Evolutionary conservation across 2,113 vertebrate species (phyloP), one percentile per base, ranked within the genome.

Genomic region (Orycteropus afer): DNA sequence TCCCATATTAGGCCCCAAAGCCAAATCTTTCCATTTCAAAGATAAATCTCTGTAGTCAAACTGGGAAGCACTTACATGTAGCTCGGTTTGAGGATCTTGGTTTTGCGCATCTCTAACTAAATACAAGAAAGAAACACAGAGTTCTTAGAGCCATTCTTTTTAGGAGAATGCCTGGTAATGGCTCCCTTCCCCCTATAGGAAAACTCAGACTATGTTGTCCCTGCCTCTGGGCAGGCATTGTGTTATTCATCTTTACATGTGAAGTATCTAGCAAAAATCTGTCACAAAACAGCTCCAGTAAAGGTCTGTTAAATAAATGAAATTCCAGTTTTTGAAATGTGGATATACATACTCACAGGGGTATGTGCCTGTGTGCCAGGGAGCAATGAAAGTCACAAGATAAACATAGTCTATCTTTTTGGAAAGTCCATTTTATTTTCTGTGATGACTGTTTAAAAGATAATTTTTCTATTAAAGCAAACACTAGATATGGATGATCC

Each of bases 401-500:
- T 15, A 34, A 71, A 65, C 27, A 37, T 5, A 79, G 40, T 13
- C 29, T 27, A 18, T 69, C 27, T 78, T 67, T 67, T 71, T 69
- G 12, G 4, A 78, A 65, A 86, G 42, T 65, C 53, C 8, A 51
- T 5, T 51, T 94, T 87, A 61, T 34, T 27, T 67, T 76, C 40
- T 51, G 17, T 45, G 49, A 78, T 12, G 53, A 61, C 40, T 18
- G 1, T 63, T 84, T 89, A 74, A 95, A 86, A 63, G 45, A 76
- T 73, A 18, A 74, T 61, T 81, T 87, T 85, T 76, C 47, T 40
- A 40, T 77, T 37, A 81, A 17, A 93, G 74, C 34, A 63, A 95
- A 65, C 6, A 32, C 15, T 55, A 17, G 85, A 20, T 73, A 92
- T 78, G 45, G 61, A 96, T 55, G 57, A 34, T 77, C 74, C 47